Percentiles rank a stretch among this genome's conserved stretches.
Conservation (phyloP, 2,888 invertebrate genomes). For the Tetragonisca angustula region DNA sequence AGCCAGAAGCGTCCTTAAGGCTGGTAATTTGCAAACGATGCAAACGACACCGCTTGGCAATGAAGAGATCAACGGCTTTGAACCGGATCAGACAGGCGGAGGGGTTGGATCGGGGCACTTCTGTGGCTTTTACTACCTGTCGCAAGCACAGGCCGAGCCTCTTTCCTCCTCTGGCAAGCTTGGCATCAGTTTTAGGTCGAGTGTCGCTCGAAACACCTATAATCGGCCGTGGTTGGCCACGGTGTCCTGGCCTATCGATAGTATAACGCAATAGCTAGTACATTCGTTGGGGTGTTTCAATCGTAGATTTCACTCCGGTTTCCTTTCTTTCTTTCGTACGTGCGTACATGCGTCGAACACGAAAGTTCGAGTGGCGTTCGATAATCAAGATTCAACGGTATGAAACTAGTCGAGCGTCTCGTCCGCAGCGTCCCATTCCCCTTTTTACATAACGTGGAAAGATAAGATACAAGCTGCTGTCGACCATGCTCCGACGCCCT, state of each 20-base stretch:
- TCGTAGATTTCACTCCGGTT: neutral
- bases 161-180: neutral
- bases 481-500: neutral
- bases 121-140: slow-evolving; percentile 69
- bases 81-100: slow-evolving; percentile 7
- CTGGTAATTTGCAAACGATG: slow-evolving; percentile 12
- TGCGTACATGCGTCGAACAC: neutral
- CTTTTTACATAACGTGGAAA: neutral
- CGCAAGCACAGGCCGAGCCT: neutral
- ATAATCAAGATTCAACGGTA: neutral
- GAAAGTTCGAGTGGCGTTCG: neutral
- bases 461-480: slow-evolving; percentile 19
- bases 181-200: slow-evolving; percentile 40
- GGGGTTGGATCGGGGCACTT: slow-evolving; percentile 62
- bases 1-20: slow-evolving; percentile 19
- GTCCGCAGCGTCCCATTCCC: neutral
- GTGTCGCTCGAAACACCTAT: neutral
- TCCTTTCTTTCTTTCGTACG: neutral
- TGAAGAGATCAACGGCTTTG: slow-evolving; percentile 46
- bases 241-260: neutral
- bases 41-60: slow-evolving; percentile 20
- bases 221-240: neutral
- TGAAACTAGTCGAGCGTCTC: neutral
- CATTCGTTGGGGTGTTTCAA: too few species aligned
- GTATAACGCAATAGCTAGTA: too few species aligned